Conservation (phyloP, 2,888 invertebrate species). For the Miltochrista miniata region DNA sequence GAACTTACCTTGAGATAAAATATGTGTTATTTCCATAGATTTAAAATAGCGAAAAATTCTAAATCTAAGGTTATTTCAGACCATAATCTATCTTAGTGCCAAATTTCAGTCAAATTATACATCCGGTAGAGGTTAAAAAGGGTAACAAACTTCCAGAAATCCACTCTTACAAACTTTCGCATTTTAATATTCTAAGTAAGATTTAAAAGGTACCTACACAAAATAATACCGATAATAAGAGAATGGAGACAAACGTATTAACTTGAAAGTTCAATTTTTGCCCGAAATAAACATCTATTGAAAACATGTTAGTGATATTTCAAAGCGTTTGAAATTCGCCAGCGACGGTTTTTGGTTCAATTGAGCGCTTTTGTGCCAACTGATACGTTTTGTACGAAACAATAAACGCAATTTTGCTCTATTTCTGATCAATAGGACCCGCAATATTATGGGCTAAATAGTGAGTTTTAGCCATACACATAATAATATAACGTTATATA, state of each 20-base stretch:
- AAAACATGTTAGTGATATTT: conserved; percentile 5
- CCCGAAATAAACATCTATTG: conserved; percentile 8
- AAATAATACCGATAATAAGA: background rate
- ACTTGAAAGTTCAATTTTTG: background rate
- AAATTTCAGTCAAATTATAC: too few relatives aligned
- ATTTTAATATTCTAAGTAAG: too few relatives aligned
- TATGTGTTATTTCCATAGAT: too few relatives aligned
- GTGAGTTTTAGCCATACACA: background rate
- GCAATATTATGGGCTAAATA: background rate
- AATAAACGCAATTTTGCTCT: conserved; percentile 1
- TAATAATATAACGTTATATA: too few relatives aligned
- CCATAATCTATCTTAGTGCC: too few relatives aligned
- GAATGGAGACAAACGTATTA: background rate
- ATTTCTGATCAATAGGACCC: background rate
- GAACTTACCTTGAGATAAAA: too few relatives aligned
- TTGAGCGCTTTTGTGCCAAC: conserved; percentile 1
- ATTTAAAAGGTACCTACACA: too few relatives aligned
- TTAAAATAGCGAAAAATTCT: too few relatives aligned
- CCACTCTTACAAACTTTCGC: too few relatives aligned
- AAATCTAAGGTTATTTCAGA: too few relatives aligned
- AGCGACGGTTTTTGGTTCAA: background rate
- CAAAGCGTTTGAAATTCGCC: background rate
- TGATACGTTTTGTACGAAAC: conserved; percentile 1
- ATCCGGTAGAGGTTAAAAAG: too few relatives aligned
- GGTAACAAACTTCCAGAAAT: too few relatives aligned